These are phyloP conservation scores for Thalassophryne amazonica DNA, from an alignment of 2,797 vertebrate species.

Conservation along the genomic window DNA sequence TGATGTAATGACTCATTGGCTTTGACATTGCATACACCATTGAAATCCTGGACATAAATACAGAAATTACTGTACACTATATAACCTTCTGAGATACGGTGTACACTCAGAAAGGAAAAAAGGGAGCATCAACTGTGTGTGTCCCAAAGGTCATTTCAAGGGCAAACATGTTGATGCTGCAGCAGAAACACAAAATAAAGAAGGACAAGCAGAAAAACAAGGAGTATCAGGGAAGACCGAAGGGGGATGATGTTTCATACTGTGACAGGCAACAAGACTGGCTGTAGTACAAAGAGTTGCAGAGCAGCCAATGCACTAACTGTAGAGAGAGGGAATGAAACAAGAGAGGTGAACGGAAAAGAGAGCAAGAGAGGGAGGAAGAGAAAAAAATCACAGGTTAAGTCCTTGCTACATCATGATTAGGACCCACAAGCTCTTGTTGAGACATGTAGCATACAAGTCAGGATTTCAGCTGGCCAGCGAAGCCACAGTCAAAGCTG, in stretches of 20 bases:
- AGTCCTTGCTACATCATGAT: slow-evolving; percentile 83
- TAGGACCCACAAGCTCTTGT: slow-evolving; percentile 79
- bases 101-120: neutral
- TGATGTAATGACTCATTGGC: too few relatives aligned
- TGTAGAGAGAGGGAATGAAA: slow-evolving; percentile 46
- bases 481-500: slow-evolving; percentile 46
- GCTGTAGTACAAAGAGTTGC: slow-evolving; percentile 44
- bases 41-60: too few relatives aligned
- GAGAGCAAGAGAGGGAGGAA: slow-evolving; percentile 29
- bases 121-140: neutral
- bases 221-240: neutral
- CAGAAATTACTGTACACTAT: neutral
- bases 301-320: slow-evolving; percentile 20
- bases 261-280: slow-evolving; percentile 10
- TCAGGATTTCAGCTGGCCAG: slow-evolving; percentile 75
- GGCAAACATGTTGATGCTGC: slow-evolving; percentile 66
- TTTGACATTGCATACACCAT: too few relatives aligned
- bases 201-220: slow-evolving; percentile 3
- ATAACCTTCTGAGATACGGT: too few relatives aligned
- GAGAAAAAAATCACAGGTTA: slow-evolving; percentile 62
- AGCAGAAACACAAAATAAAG: neutral
- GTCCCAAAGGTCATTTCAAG: slow-evolving; percentile 57
- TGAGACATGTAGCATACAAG: slow-evolving; percentile 73
- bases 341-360: slow-evolving; percentile 37
- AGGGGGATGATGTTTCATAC: slow-evolving; percentile 5